These are phyloP conservation scores for Erpetoichthys calabaricus DNA, from an alignment of 2,797 vertebrate species.

Conservation along the genomic window DNA sequence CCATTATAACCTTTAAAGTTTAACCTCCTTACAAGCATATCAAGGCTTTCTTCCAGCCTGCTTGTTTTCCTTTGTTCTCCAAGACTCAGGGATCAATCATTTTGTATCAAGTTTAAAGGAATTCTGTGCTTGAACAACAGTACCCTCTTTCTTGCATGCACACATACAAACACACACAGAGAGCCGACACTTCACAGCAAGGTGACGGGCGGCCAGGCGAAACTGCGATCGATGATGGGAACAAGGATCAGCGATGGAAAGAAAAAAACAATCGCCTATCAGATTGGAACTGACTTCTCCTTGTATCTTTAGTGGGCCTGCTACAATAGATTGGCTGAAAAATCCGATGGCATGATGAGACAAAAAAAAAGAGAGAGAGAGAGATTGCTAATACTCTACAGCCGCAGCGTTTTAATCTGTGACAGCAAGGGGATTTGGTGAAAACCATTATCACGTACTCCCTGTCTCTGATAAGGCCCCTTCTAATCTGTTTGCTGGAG, in stretches of 20 bases:
- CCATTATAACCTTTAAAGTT: constrained; percentile 16
- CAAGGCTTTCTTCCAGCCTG: constrained; percentile 19
- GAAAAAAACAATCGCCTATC: constrained; percentile 73
- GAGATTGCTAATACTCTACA: constrained; percentile 56
- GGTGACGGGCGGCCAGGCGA: constrained; percentile 43
- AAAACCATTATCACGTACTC: constrained; percentile 89
- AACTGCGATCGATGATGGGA: constrained; percentile 49
- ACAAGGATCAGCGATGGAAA: constrained; percentile 55
- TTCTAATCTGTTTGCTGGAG: constrained; percentile 88
- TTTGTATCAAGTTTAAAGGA: constrained; percentile 36
- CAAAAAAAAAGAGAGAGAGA: constrained; percentile 42
- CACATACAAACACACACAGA: constrained; percentile 23
- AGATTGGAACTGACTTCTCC: constrained; percentile 83
- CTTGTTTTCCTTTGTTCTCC: constrained; percentile 27
- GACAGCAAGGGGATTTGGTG: constrained; percentile 80
- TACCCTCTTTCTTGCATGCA: constrained; percentile 13
- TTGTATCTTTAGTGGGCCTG: constrained; percentile 69
- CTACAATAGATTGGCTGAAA: constrained; percentile 78
- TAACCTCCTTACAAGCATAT: constrained; percentile 8
- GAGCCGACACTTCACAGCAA: constrained; percentile 30
- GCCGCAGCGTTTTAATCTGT: constrained; percentile 80
- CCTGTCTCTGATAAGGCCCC: constrained; percentile 75
- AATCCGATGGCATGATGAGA: constrained; percentile 70
- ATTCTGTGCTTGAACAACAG: constrained; percentile 20
- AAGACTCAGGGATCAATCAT: constrained; percentile 34